Evolutionary conservation across 2,888 invertebrate genomes (phyloP).

Genomic region (Odontothrips loti): DNA sequence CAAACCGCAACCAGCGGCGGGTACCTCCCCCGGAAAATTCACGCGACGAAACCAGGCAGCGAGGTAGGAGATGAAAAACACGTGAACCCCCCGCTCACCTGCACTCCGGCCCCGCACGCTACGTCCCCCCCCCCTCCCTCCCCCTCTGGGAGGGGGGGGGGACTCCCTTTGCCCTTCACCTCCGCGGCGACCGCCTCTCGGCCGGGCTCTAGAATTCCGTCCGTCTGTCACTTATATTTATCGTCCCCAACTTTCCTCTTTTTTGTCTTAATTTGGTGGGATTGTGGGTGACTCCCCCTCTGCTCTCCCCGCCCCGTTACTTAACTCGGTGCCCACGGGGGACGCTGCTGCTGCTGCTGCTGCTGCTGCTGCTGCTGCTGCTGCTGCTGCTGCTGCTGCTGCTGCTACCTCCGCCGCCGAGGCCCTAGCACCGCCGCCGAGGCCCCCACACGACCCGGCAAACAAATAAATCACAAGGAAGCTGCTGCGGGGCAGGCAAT

Average conservation of each 20-base stretch:
- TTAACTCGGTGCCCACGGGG: neutral
- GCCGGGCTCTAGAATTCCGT: neutral
- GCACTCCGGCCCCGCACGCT: neutral
- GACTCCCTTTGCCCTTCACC: neutral
- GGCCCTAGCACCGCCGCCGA: neutral
- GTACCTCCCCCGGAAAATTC: neutral
- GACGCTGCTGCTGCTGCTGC: no score
- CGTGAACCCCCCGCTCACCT: neutral
- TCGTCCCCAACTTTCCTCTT: conserved; percentile 16
- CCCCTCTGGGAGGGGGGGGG: neutral
- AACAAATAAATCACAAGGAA: neutral
- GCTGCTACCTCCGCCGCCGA: no score
- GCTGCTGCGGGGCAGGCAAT: neutral
- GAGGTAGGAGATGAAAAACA: neutral
- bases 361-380: no score
- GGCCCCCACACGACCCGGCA: neutral
- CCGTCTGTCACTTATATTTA: conserved; percentile 23
- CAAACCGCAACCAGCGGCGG: neutral
- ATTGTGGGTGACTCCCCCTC: neutral
- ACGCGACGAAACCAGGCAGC: no score
- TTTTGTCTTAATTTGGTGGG: conserved; percentile 25
- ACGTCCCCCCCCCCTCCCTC: neutral
- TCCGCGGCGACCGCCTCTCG: neutral
- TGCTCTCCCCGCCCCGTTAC: neutral
- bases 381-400: no score